Conservation (phyloP, 2,113 vertebrate species). For the Prolemur simus region DNA sequence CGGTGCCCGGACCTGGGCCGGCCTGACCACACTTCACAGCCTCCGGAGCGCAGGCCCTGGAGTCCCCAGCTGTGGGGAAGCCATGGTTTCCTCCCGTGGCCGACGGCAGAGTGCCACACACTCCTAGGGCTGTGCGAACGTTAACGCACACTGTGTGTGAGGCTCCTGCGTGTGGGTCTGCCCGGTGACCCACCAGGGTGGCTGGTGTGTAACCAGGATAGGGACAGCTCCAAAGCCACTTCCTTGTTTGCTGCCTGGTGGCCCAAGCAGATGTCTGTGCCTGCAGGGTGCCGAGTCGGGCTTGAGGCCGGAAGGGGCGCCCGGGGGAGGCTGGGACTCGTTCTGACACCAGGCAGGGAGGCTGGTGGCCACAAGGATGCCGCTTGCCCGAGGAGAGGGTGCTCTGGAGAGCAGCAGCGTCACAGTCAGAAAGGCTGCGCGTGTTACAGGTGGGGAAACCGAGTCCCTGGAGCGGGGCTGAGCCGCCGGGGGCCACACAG, state of each 20-base stretch:
- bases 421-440: accelerated
- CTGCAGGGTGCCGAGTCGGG: not conserved
- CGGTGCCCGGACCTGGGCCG: not conserved
- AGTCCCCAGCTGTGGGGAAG: not conserved
- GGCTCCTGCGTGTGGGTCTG: not conserved
- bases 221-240: not conserved
- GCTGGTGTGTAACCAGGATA: accelerated
- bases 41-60: not conserved
- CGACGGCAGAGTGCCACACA: not conserved
- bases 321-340: not conserved
- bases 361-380: not conserved
- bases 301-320: accelerated
- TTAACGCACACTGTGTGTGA: accelerated
- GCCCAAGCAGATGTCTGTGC: not conserved
- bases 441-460: not conserved
- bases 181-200: not conserved
- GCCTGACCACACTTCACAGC: accelerated
- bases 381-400: accelerated
- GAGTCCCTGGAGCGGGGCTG: not conserved
- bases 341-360: not conserved
- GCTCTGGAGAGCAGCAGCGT: too few relatives aligned
- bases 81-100: accelerated
- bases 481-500: not conserved
- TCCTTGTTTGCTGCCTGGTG: not conserved
- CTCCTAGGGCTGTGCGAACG: not conserved